Percentiles rank a stretch among this genome's conserved stretches.
Evolutionary conservation across 2,113 vertebrate genomes (phyloP).

Genomic region (Lamprotornis superbus): DNA sequence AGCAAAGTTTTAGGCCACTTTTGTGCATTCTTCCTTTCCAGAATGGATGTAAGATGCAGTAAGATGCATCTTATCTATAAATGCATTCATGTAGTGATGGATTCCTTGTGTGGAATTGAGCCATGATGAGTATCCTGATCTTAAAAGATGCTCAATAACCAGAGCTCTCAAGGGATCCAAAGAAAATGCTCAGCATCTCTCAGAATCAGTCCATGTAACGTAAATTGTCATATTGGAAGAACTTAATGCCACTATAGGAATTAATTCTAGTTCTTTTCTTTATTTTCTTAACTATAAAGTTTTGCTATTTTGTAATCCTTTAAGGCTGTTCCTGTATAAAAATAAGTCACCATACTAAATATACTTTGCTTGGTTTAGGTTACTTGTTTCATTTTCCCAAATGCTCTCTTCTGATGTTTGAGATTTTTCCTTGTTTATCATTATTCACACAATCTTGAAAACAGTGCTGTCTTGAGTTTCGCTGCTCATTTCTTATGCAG

Average conservation of each 20-base stretch:
- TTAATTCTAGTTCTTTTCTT: not conserved
- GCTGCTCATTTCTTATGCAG: not conserved
- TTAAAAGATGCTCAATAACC: not conserved
- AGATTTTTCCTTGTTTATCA: not conserved
- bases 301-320: not conserved
- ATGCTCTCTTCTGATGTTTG: not conserved
- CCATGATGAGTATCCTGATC: not conserved
- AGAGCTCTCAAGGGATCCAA: not conserved
- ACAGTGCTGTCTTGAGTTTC: not conserved
- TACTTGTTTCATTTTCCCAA: not conserved
- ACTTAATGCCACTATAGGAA: not conserved
- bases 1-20: not conserved
- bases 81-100: not conserved
- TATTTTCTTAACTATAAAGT: not conserved
- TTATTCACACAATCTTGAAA: not conserved
- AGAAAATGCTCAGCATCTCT: not conserved
- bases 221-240: not conserved
- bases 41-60: not conserved
- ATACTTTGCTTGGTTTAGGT: not conserved
- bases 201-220: not conserved
- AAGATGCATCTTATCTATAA: not conserved
- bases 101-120: not conserved
- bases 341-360: not conserved
- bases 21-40: not conserved
- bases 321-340: not conserved